Base-by-base conservation (phyloP, 2,888 invertebrate genomes). In the Clusia tigrina region DNA sequence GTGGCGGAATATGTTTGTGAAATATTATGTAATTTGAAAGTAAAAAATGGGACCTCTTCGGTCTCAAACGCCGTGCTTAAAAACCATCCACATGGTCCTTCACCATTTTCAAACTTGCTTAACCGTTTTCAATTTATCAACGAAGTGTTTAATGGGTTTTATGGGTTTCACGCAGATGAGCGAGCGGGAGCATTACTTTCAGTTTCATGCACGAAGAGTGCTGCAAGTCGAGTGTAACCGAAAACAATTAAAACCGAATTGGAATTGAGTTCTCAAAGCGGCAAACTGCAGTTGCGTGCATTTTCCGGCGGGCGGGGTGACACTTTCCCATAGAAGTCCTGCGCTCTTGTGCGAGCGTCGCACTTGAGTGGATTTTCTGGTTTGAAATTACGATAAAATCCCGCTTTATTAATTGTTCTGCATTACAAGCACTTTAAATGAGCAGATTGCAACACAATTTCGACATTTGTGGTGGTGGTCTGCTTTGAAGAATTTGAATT, bases 211-310 rank as follows among this genome's bases (percentile, higher is more conserved):
- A 71, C 68, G 67, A 72, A 68, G 65, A 69, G 69, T 65, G 68
- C 65, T 66, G 60, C 71, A 67, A 60, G 56, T 72, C 72, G 58
- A 72, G 67, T 71, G 71, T 67, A 72, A 64, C 72, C 69, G 68
- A 46, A 71, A 72, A 67, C 69, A 72, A 72, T 72, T 72, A 72
- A 72, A 71, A 58, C 57, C 54, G 68, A 72, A 72, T 68, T 69
- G 71, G 69, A 69, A 68, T 69, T 15, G 9, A 22, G 20, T 20
- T 5, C 22, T 20, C 42, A n/a, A 15, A 42, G n/a, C 9, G 6
- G 32, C 9, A 42, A 20, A 26, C 23, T 32, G 25, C 20, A 51
- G 1, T 15, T 42, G 3, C 9, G 42, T 66, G 60, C 20, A 15
- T 59, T 59, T 59, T 53, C 37, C 53, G 37, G 22, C 15, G 12